Conservation (phyloP, 2,797 vertebrate species). For the Stomatorhinus walkeri region DNA sequence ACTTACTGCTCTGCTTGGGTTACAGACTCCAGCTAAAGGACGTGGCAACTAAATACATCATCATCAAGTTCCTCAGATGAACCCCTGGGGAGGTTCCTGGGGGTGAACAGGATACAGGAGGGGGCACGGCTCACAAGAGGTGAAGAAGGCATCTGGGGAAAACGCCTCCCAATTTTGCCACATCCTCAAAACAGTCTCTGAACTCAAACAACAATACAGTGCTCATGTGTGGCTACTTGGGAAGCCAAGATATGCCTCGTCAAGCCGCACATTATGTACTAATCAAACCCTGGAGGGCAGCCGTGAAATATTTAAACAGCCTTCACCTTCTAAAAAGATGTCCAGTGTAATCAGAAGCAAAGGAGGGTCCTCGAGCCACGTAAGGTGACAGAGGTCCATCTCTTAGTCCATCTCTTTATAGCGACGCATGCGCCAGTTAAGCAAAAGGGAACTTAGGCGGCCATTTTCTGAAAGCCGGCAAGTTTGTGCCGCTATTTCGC, state of each 20-base stretch:
- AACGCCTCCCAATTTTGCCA: neutral
- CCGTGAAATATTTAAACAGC: neutral
- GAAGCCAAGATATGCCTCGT: neutral
- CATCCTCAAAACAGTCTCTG: neutral
- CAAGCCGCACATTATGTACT: neutral
- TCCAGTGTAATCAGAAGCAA: neutral
- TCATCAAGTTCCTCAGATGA: neutral
- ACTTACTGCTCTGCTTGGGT: neutral
- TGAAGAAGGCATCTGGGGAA: neutral
- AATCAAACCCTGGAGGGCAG: neutral
- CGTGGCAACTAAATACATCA: neutral
- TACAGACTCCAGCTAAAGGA: neutral
- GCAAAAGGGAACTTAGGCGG: neutral
- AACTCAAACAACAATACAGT: neutral
- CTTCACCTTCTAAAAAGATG: neutral
- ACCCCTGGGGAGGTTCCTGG: neutral
- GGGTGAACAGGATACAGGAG: neutral
- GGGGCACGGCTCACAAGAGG: neutral
- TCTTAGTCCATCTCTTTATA: neutral
- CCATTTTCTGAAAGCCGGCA: neutral
- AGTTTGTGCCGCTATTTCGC: neutral
- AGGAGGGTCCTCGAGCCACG: neutral
- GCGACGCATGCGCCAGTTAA: neutral
- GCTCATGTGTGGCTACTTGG: neutral
- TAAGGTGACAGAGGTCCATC: neutral